Evolutionary conservation across 1,140 invertebrate genomes (phyloP).

Genomic region (Ectropis grisescens): DNA sequence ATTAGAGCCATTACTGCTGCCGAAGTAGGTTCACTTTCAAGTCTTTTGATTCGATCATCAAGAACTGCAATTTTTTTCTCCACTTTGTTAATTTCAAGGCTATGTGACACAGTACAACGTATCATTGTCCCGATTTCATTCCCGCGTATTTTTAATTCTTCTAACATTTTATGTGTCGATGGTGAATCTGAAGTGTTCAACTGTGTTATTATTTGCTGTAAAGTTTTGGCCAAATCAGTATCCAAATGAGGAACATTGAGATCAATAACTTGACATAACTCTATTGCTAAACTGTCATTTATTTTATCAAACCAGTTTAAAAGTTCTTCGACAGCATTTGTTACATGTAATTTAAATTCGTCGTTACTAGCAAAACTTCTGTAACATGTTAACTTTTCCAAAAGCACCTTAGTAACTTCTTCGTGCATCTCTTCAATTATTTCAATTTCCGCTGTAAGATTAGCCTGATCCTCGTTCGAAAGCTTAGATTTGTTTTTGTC

Average conservation of each 20-base stretch:
- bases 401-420: conserved; percentile 26
- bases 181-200: conserved; percentile 24
- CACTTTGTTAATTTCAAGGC: conserved; percentile 48
- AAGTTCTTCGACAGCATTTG: conserved; percentile 28
- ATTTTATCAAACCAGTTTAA: conserved; percentile 51
- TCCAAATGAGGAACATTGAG: conserved; percentile 29
- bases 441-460: conserved; percentile 42
- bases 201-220: conserved; percentile 47
- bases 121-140: conserved; percentile 38
- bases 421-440: conserved; percentile 57
- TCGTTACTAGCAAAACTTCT: conserved; percentile 24
- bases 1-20: conserved; percentile 37
- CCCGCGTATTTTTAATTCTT: conserved; percentile 37
- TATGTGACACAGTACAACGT: conserved; percentile 27
- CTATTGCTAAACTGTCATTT: conserved; percentile 31
- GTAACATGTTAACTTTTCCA: conserved; percentile 41
- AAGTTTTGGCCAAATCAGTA: conserved; percentile 43
- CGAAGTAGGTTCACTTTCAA: conserved; percentile 32
- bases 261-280: conserved; percentile 38
- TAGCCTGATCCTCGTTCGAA: conserved; percentile 28
- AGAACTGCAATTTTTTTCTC: conserved; percentile 41
- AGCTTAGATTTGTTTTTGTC: conserved; percentile 25
- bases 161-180: conserved; percentile 27
- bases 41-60: conserved; percentile 35
- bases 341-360: conserved; percentile 37